Base-by-base conservation (phyloP, 2,113 vertebrate genomes). In the Rhipidura dahli region DNA sequence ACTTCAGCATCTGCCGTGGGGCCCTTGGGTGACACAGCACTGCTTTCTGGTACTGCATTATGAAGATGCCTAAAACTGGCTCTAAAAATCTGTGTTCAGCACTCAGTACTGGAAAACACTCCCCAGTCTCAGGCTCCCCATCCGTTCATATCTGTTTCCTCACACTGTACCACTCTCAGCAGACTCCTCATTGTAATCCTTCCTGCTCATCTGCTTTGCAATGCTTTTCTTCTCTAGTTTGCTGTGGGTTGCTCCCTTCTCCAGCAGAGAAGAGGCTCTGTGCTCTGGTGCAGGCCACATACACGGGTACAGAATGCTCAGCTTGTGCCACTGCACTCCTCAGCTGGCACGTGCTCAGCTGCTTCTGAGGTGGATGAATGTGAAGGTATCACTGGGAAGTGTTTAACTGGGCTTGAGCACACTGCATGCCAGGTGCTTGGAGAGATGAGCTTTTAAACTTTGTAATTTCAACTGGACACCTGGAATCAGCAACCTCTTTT, bases 251-350 rank as follows among this genome's bases (percentile, higher is more conserved):
- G 42, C 42, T 87, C 59, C n/a, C 45, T 66, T 27, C 49, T 45
- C 27, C 35, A 51, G 63, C 77, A 83, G 57, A 84, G n/a, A 47
- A 37, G 14, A 0, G 1, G 19, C 35, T 59, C 54, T n/a, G 45
- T 78, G 72, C 45, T 45, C 56, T 13, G 24, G 35, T 7, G 4
- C 45, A 75, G 63, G 45, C 30, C 50, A 33, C 37, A 77, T 31
- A 11, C 64, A 72, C 7, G 28, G 33, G 49, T 59, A 60, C 6
- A 28, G 42, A 31, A 50, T 0, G 1, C 23, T 60, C 33, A 33
- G 30, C 45, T 24, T 31, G 57, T 15, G 10, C 35, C 0, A 0
- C 9, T 5, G 10, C 30, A 5, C 26, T 50, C 72, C 63, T n/a
- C 35, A 77, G 53, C 72, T 72, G 57, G 19, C 19, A 9, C 0